Evolutionary conservation across 2,797 vertebrate genomes (phyloP), one percentile per base, ranked within the genome.

Genomic region (Enteromius mattozi): DNA sequence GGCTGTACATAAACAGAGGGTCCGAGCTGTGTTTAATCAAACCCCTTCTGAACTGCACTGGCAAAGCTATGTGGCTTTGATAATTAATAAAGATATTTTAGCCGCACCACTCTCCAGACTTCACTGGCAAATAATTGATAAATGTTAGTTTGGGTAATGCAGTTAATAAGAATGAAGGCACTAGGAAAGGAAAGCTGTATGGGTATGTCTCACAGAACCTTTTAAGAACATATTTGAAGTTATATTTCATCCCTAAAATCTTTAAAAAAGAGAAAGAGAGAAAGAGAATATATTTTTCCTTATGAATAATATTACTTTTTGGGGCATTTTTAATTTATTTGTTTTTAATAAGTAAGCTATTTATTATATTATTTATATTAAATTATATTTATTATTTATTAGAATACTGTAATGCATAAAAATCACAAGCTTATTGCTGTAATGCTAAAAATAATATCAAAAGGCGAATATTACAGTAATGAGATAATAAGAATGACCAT

Each of bases 61-160:
- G 72, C 45, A 81, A 72, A 66, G 78, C 74, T 63, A 66, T 78
- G 68, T 76, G 68, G 78, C 84, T 87, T 86, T 82, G 84, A 85
- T 59, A 72, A 86, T 86, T 87, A 86, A 88, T 88, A 83, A 87
- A 75, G 61, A 88, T 81, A 79, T 86, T 65, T 56, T 56, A 74
- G 54, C 70, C 33, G 24, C 30, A 71, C 65, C 71, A 78, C 72
- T 72, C 79, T 85, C 82, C 83, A 81, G 77, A 56, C 81, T 78
- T 87, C 80, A 80, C 85, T 81, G 86, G 56, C 83, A 72, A 83
- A 85, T 81, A 68, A 85, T 83, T 54, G 78, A 71, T 74, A 49
- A 68, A 59, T 70, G 68, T 68, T 83, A 75, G 78, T 56, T 13
- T 80, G 51, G 72, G 77, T 81, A 70, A 74, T 69, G 9, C 54